Percentiles rank a stretch among this genome's conserved stretches.
These are phyloP conservation scores for Agrochola macilenta DNA, from an alignment of 2,888 invertebrate genomes.

Conservation along the genomic window DNA sequence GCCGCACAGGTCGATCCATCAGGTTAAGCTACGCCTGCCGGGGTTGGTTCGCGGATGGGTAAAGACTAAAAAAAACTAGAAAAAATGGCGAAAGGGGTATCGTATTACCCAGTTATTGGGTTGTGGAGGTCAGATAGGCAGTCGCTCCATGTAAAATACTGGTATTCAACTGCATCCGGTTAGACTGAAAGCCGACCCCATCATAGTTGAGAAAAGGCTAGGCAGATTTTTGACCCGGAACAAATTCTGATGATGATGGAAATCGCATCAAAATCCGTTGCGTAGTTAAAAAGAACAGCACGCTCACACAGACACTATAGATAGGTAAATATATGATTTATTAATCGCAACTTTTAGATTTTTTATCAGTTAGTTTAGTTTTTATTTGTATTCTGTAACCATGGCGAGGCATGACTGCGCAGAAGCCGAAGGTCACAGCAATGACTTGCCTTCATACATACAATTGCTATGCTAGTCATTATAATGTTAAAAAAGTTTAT, in stretches of 20 bases:
- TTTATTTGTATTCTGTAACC: slow-evolving; percentile 35
- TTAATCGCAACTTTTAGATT: not conserved
- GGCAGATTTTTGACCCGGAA: not conserved
- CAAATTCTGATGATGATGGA: not conserved
- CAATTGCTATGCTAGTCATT: slow-evolving; percentile 25
- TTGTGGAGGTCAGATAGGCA: too few species aligned
- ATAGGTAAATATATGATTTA: not conserved
- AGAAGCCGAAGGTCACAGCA: slow-evolving; percentile 24
- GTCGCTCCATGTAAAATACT: too few species aligned
- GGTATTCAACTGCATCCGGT: too few species aligned
- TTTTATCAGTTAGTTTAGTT: slow-evolving; percentile 21
- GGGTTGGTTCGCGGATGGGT: too few species aligned
- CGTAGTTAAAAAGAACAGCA: not conserved
- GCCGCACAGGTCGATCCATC: too few species aligned
- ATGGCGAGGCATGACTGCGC: slow-evolving; percentile 46
- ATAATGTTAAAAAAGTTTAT: slow-evolving; percentile 25
- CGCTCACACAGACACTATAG: not conserved
- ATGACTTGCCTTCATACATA: slow-evolving; percentile 17
- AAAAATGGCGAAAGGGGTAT: too few species aligned
- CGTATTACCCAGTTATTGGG: too few species aligned
- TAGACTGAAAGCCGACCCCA: too few species aligned
- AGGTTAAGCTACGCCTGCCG: too few species aligned
- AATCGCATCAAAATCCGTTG: not conserved
- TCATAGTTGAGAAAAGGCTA: too few species aligned
- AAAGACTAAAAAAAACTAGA: too few species aligned